Evolutionary conservation across 1,140 invertebrate species (phyloP).

Genomic region (Drosophila sucinea): DNA sequence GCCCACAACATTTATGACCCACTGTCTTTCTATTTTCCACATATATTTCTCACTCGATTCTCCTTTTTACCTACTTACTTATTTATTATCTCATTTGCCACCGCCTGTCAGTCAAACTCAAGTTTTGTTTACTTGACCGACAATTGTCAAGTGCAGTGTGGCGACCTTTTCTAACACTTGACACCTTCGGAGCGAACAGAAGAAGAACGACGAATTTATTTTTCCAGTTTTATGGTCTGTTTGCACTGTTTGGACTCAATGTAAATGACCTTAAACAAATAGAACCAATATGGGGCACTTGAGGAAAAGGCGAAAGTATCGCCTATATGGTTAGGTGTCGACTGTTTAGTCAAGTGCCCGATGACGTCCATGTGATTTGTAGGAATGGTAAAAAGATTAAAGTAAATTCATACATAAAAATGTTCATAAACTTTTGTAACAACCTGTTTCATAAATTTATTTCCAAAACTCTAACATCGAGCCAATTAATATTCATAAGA

Average conservation of each 20-base stretch:
- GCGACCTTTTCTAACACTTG: conserved; percentile 25
- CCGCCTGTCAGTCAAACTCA: conserved; percentile 17
- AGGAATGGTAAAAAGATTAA: background rate
- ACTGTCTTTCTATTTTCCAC: no score
- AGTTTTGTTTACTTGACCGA: conserved; percentile 18
- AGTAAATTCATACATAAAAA: background rate
- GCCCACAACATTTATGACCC: background rate
- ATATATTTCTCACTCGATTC: background rate
- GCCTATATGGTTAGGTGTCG: background rate
- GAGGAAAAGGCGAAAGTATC: conserved; percentile 12
- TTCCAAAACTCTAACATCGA: conserved; percentile 31
- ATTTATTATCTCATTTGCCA: conserved; percentile 12
- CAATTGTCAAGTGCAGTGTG: conserved; percentile 23
- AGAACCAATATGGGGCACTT: conserved; percentile 23
- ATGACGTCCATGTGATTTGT: conserved; percentile 1
- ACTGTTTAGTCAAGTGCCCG: conserved; percentile 6
- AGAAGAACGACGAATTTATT: background rate
- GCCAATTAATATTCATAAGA: conserved; percentile 67
- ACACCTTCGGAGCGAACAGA: conserved; percentile 3
- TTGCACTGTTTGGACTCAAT: conserved; percentile 3
- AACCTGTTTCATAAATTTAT: conserved; percentile 14
- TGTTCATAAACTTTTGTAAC: conserved; percentile 2
- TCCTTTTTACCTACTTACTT: conserved; percentile 6
- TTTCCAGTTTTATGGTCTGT: conserved; percentile 29
- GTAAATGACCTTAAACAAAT: conserved; percentile 24